Base-by-base conservation (phyloP, 2,888 invertebrate species). In the Anorthoa munda region DNA sequence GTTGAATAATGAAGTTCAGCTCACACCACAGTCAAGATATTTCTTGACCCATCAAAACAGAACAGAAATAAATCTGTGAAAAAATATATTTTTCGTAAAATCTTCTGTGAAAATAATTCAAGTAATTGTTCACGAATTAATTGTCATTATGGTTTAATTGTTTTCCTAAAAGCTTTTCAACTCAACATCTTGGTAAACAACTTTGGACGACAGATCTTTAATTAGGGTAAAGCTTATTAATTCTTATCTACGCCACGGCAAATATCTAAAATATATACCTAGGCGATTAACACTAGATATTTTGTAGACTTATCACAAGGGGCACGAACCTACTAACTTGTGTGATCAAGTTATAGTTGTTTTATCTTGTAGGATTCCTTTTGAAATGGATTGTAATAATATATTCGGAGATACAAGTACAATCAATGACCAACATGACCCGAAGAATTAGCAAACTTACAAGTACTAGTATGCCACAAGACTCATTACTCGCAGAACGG, bases 131-230 rank as follows among this genome's bases (percentile, higher is more conserved):
- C 31, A 31, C 60, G 48, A 73, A 72, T 75, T 51, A 78, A 75
- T 59, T 60, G 60, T 65, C 23, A 63, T 82, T 82, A 66, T 18
- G n/a, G 17, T 66, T 9, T 73, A 55, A 78, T 79, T 79, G 45
- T 70, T 74, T 69, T 67, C 55, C 55, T 68, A 21, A 60, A 65
- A 74, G 65, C 50, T 48, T 61, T 67, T 48, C 23, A 65, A 59
- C 17, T 26, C 18, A 67, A 65, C 23, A 68, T 67, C 58, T 66
- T 12, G 45, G 48, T 72, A 65, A 80, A 82, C 50, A 78, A 66
- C n/a, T 68, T 76, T 51, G 46, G 48, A 56, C 17, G 31, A 60
- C 46, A 53, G 75, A 58, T 60, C 45, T 63, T 63, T 66, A 77
- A 61, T 65, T 58, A 46, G 18, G 55, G 51, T 73, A 65, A 48